These are phyloP conservation scores for Phoxinus phoxinus DNA, from an alignment of 2,113 vertebrate genomes.

Conservation along the genomic window DNA sequence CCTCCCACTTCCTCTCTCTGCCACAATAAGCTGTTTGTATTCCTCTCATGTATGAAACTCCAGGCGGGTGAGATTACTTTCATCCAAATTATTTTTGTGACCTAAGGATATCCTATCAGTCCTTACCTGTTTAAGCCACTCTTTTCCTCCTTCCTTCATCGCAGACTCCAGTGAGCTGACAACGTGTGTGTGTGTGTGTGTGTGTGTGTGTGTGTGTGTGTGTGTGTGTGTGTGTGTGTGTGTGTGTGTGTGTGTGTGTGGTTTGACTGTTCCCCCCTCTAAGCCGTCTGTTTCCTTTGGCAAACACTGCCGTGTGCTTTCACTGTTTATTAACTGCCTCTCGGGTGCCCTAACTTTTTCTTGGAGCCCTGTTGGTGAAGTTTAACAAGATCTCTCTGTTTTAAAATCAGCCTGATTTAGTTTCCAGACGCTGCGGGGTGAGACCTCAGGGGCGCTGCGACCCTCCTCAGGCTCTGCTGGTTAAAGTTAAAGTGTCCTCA, in stretches of 20 bases:
- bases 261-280: conserved; percentile 44
- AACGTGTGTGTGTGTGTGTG: conserved; percentile 41
- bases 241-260: conserved; percentile 32
- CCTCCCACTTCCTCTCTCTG: background rate
- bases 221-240: conserved; percentile 44
- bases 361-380: conserved; percentile 46
- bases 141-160: conserved; percentile 29
- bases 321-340: conserved; percentile 57
- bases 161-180: conserved; percentile 44
- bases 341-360: conserved; percentile 54
- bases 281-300: conserved; percentile 58
- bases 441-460: conserved; percentile 20
- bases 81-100: conserved; percentile 48
- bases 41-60: conserved; percentile 39
- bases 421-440: conserved; percentile 30
- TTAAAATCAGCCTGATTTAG: conserved; percentile 45
- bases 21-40: conserved; percentile 47
- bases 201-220: conserved; percentile 46
- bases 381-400: conserved; percentile 55
- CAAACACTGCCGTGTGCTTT: conserved; percentile 41
- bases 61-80: conserved; percentile 52
- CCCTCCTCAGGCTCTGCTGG: conserved; percentile 17
- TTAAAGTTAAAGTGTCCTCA: conserved; percentile 5
- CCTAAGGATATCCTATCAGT: conserved; percentile 52
- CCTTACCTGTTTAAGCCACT: conserved; percentile 46